Evolutionary conservation across 92 coral and sea anemone species (phyloP), one percentile per base, ranked within the genome.

Genomic region (Isaurus tuberculatus): DNA sequence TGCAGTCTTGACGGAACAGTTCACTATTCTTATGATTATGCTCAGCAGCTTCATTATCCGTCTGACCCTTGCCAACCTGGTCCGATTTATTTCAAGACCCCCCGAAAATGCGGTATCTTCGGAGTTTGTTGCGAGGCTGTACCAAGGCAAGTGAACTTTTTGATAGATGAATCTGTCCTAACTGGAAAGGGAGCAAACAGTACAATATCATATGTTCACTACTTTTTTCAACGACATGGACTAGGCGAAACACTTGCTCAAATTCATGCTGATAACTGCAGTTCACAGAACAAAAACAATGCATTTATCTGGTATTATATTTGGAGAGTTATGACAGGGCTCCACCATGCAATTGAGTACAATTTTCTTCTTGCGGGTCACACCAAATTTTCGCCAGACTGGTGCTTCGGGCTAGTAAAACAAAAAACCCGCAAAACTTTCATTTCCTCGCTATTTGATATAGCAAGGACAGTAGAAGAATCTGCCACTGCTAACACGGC

Each of bases 41-140:
- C 94, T 8, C 93, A 83, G 82, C 91, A 90, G 53, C 83, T 90
- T 5, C 93, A 87, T 49, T n/a, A 55, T 8, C 88, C 93, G 0
- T 67, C 86, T 25, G 87, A 91, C 68, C 90, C 94, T 0, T 73
- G 84, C 86, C 91, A 90, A 65, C 93, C 93, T 32, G 91, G 93
- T 9, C 93, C 93, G 19, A 90, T 90, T 16, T 90, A 90, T 63
- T 90, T 91, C 33, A 88, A 88, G 73, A 75, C 90, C 14, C 67
- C 67, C 31, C 29, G 67, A 23, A 61, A 61, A 61, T 61, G 67
- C 67, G 67, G 31, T 0, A 81, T 88, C 28, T 91, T 91, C 70
- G 94, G 94, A 4, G 69, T 91, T 33, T 44, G 69, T 48, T 91
- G 91, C 61, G 88, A 91, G 68, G 89, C 87, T 13, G 74, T 88